Base-by-base conservation (phyloP, 2,888 invertebrate species). In the Sarcophaga caerulescens region DNA sequence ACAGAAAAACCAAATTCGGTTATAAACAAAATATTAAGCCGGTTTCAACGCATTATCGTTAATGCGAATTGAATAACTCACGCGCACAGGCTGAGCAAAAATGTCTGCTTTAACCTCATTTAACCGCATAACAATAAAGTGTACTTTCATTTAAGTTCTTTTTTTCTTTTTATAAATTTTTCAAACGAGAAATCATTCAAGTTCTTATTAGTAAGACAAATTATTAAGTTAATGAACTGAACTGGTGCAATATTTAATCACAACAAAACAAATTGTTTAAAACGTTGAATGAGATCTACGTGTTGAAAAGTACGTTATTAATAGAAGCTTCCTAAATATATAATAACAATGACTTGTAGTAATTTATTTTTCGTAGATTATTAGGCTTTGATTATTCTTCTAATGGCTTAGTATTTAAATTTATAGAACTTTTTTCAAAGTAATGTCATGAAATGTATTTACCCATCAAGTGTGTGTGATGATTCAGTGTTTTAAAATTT, bases 1-100 rank as follows among this genome's bases (percentile, higher is more conserved):
- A 11, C 6, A 52, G 14, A 17, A 52, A 52, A 47, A 47, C 21
- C 10, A 63, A 69, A 75, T 62, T 75, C 57, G 3, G 45, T 45
- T 66, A 59, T 59, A 77, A 77, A 71, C 77, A 77, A 77, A 60
- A 52, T 47, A 12, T 11, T 5, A 57, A 82, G 82, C 82, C 76
- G 82, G 82, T 82, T 82, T 73, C 44, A 62, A 14, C 17, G 52
- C 52, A 52, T 52, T 52, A 52, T 52, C 52, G 12, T 52, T 25
- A 57, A 57, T 57, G 19, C 69, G 45, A 35, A 70, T 65, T 76
- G 59, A 81, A 76, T 81, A 81, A 76, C 70, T 81, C 81, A 76
- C 70, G 23, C 21, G 45, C 59, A 8, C 35, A 59, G 19, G 45
- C 57, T 71, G 35, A 35, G 60, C 47, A 82, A 73, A 71, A 44